Evolutionary conservation across 2,797 vertebrate genomes (phyloP).

Genomic region (Octomys mimax): DNA sequence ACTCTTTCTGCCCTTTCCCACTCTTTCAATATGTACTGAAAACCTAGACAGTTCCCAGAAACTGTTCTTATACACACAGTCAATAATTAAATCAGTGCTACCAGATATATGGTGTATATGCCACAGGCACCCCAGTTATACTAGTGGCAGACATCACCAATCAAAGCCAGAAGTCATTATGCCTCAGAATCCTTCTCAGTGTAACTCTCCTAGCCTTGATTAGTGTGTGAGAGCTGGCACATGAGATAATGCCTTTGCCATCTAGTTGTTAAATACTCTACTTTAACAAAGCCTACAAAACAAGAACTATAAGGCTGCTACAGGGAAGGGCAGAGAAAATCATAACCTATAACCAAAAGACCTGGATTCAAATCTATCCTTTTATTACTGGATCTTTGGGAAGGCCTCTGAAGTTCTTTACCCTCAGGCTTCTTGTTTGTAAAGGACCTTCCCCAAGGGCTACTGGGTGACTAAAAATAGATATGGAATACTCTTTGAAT

Average conservation of each 20-base stretch:
- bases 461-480: neutral
- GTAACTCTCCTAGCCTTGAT: neutral
- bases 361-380: neutral
- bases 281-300: conserved; percentile 9
- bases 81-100: neutral
- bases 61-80: neutral
- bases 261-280: neutral
- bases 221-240: neutral
- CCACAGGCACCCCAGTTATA: neutral
- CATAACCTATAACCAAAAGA: conserved; percentile 5
- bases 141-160: neutral
- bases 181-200: conserved; percentile 21
- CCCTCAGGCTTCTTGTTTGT: neutral
- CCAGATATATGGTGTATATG: neutral
- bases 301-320: neutral
- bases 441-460: neutral
- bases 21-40: conserved; percentile 6
- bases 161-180: neutral
- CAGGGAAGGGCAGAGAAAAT: neutral
- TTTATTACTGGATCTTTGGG: neutral
- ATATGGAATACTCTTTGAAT: neutral
- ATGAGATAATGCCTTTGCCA: neutral
- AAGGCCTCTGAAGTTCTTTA: neutral
- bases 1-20: conserved; percentile 35
- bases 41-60: neutral